Percentiles rank a stretch among this genome's conserved stretches.
phyloP scores from a whole-genome alignment of 2,113 vertebrate genomes.

The Penelope pileata region DNA sequence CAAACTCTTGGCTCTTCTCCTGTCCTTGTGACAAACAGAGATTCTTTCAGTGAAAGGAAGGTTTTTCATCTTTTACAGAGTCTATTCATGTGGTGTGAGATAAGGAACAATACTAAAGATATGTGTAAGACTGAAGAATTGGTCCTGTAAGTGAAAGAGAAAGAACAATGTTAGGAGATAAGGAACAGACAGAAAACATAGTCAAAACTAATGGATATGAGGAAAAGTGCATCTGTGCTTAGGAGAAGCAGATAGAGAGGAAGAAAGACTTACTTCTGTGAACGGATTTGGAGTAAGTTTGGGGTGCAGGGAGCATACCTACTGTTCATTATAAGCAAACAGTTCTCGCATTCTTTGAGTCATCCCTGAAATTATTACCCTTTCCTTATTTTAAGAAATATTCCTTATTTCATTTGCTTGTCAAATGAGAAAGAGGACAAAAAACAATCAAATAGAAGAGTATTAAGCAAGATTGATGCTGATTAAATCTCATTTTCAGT shows the following conservation, averaged over 20 bases:
- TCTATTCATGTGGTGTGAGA: neutral
- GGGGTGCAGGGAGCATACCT: neutral
- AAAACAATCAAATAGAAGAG: neutral
- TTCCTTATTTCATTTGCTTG: neutral
- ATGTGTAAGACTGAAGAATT: neutral
- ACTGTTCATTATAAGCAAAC: neutral
- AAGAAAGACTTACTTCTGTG: neutral
- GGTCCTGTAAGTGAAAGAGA: neutral
- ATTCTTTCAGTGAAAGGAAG: neutral
- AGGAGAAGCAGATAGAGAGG: neutral
- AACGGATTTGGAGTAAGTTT: neutral
- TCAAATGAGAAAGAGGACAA: neutral
- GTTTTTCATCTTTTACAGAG: neutral
- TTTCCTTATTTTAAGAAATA: neutral
- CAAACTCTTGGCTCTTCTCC: neutral
- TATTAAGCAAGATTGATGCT: neutral
- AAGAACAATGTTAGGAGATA: neutral
- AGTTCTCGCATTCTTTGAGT: neutral
- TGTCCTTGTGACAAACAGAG: neutral
- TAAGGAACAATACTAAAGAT: neutral
- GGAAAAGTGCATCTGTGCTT: neutral
- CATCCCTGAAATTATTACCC: neutral
- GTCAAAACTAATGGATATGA: neutral
- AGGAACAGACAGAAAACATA: neutral
- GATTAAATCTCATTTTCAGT: neutral